A percentile compares a stretch with the other conserved stretches of the same genome.
Evolutionary conservation across 2,113 vertebrate genomes (phyloP).

Genomic region (Noturus placidus): DNA sequence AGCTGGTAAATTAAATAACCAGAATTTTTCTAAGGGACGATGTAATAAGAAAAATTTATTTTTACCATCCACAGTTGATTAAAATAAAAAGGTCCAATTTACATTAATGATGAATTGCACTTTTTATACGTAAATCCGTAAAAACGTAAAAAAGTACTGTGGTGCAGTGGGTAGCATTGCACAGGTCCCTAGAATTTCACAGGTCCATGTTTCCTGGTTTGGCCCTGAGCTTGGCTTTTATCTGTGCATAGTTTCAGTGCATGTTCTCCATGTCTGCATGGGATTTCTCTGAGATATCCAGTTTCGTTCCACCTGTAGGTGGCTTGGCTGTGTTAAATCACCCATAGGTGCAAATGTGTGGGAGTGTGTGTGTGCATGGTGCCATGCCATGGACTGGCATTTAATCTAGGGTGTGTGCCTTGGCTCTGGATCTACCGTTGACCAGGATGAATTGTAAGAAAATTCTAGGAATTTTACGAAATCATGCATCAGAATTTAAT

Average conservation of each 20-base stretch:
- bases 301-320: neutral
- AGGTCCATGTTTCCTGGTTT: neutral
- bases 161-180: neutral
- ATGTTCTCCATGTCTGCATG: neutral
- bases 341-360: neutral
- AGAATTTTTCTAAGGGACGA: neutral
- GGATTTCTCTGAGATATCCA: neutral
- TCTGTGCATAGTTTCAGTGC: neutral
- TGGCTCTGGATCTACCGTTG: neutral
- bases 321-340: neutral
- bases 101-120: neutral
- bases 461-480: neutral
- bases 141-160: no score
- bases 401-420: neutral
- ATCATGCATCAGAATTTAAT: neutral
- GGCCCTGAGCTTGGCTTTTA: neutral
- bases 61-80: neutral
- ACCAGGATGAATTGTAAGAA: neutral
- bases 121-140: neutral
- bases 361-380: neutral
- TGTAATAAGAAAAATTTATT: slow-evolving; percentile 15
- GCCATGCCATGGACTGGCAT: neutral
- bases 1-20: slow-evolving; percentile 18
- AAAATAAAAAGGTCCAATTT: slow-evolving; percentile 4
- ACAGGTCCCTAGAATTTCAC: neutral